These are phyloP conservation scores for Athalia circularis DNA, from an alignment of 2,888 invertebrate genomes.

Conservation along the genomic window DNA sequence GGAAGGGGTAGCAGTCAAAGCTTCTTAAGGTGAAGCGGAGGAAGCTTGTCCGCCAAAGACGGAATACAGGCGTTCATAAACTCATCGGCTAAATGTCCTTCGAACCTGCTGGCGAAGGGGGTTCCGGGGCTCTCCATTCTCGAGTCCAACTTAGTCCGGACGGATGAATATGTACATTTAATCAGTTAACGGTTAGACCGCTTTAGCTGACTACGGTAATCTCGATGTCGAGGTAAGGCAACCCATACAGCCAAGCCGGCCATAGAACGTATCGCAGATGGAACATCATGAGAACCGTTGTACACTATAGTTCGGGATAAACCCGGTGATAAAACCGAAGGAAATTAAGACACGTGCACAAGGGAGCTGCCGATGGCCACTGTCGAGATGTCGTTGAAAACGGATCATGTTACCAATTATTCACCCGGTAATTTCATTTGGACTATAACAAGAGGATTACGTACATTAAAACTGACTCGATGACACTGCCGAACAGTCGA, in stretches of 20 bases:
- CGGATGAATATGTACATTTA: constrained; percentile 44
- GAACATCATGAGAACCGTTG: constrained; percentile 24
- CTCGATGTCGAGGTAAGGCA: constrained; percentile 11
- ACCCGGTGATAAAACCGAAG: constrained; percentile 20
- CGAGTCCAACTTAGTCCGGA: constrained; percentile 8
- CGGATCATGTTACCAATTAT: constrained; percentile 24
- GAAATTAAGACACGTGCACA: constrained; percentile 31
- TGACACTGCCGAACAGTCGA: too few relatives aligned
- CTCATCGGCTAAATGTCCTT: constrained; percentile 37
- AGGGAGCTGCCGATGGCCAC: too few relatives aligned
- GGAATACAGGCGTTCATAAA: constrained; percentile 39
- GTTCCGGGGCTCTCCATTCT: constrained; percentile 1
- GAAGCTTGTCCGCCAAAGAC: constrained; percentile 26
- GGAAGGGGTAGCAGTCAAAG: constrained; percentile 36
- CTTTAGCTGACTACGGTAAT: constrained; percentile 1
- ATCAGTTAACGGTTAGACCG: constrained; percentile 34
- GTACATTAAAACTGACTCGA: too few relatives aligned
- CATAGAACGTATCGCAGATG: constrained; percentile 16
- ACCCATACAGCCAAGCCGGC: not conserved
- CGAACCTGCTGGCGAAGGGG: constrained; percentile 40
- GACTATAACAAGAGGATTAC: too few relatives aligned
- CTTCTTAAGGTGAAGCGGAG: not conserved
- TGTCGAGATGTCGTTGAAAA: not conserved
- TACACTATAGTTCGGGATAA: constrained; percentile 32
- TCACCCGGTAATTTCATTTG: not conserved